These are phyloP conservation scores for Myrmecophaga tridactyla DNA, from an alignment of 2,113 vertebrate genomes.

Conservation along the genomic window DNA sequence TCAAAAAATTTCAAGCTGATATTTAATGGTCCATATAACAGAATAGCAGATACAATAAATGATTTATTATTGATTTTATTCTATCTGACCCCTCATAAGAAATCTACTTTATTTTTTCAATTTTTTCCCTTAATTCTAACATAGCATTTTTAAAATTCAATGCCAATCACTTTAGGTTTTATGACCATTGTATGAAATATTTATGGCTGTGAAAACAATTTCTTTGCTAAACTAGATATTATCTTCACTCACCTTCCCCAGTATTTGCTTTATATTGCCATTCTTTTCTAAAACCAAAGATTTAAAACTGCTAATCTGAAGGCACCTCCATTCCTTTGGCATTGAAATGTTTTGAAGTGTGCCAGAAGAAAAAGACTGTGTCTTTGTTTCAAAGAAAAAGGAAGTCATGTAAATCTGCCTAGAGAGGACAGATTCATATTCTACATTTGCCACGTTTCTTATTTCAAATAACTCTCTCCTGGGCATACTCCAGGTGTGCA, in stretches of 20 bases:
- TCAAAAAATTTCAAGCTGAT: neutral
- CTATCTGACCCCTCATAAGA: neutral
- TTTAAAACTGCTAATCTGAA: neutral
- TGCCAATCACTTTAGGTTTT: neutral
- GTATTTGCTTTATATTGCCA: neutral
- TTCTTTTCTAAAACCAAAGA: neutral
- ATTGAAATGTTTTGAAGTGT: neutral
- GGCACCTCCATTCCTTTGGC: neutral
- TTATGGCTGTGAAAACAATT: neutral
- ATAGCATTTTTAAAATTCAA: neutral
- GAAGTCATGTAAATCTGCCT: neutral
- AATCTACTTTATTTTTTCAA: neutral
- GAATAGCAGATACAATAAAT: neutral
- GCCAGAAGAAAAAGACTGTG: neutral
- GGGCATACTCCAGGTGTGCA: neutral
- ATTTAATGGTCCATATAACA: neutral
- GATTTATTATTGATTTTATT: neutral
- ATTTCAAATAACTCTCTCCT: neutral
- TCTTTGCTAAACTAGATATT: neutral
- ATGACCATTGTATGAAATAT: neutral
- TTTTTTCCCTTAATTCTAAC: neutral
- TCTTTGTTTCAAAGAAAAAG: neutral
- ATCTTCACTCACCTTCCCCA: neutral
- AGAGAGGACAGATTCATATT: neutral
- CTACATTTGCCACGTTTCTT: fast-evolving